These are phyloP conservation scores for Cantharis rufa DNA, from an alignment of 2,888 invertebrate species.

Conservation along the genomic window DNA sequence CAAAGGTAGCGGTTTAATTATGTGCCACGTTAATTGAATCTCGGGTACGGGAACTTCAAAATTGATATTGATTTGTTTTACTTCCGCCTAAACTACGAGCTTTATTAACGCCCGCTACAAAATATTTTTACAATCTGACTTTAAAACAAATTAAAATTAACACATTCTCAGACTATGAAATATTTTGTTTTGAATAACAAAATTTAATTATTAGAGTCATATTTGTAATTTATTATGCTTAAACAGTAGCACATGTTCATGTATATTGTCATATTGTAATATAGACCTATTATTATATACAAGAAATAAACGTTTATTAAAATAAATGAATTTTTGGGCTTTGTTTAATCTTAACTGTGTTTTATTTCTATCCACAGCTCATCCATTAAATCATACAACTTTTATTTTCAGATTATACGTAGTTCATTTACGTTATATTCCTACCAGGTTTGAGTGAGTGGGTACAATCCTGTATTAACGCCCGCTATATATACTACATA, in stretches of 20 bases:
- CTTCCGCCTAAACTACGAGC: constrained; percentile 19
- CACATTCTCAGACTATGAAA: constrained; percentile 38
- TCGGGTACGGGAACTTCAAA: constrained; percentile 23
- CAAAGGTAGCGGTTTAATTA: constrained; percentile 28
- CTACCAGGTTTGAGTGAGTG: background rate
- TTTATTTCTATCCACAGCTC: background rate
- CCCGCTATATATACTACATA: too few relatives aligned
- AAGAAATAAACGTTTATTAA: constrained; percentile 51
- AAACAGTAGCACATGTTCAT: constrained; percentile 48
- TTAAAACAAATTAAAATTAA: constrained; percentile 15
- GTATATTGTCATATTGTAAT: constrained; percentile 55
- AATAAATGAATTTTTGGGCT: constrained; percentile 21
- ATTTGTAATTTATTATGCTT: constrained; percentile 44
- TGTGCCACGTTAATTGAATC: constrained; percentile 25
- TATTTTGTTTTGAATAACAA: constrained; percentile 30
- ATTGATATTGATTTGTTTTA: constrained; percentile 28
- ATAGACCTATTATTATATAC: constrained; percentile 44
- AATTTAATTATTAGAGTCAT: constrained; percentile 37
- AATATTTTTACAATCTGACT: constrained; percentile 5
- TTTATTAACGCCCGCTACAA: constrained; percentile 11
- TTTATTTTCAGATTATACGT: background rate
- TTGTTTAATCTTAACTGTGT: background rate
- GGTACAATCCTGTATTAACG: background rate
- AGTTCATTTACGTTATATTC: background rate
- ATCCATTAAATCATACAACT: background rate